Conservation (phyloP, 2,113 vertebrate genomes). For the Sterna hirundo region DNA sequence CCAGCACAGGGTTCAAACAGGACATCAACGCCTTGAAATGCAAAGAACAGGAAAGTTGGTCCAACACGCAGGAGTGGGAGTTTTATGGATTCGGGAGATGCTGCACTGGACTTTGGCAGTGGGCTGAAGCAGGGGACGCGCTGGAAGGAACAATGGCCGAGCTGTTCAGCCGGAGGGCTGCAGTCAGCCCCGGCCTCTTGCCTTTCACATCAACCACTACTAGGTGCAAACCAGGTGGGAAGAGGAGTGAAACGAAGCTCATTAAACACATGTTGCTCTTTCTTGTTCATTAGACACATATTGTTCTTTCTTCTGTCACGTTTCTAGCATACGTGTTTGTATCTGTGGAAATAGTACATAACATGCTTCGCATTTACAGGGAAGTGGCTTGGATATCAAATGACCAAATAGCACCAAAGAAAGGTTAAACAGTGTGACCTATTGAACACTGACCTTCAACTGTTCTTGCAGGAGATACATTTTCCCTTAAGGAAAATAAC, state of each 20-base stretch:
- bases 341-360: neutral
- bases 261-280: neutral
- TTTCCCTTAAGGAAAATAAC: conserved; percentile 13
- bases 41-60: neutral
- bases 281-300: neutral
- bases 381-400: conserved; percentile 11
- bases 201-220: neutral
- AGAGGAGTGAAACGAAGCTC: neutral
- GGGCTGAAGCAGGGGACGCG: neutral
- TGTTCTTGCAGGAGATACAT: neutral
- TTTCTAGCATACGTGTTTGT: neutral
- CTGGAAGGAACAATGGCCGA: accelerated
- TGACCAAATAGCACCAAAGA: neutral
- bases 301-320: neutral
- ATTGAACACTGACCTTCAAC: conserved; percentile 28
- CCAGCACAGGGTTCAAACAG: neutral
- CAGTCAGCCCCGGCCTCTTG: neutral
- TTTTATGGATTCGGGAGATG: neutral
- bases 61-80: accelerated
- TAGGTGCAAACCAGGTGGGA: neutral
- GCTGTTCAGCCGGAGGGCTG: neutral
- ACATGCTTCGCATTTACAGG: neutral
- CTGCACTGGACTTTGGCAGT: neutral
- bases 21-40: neutral
- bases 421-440: conserved; percentile 53